Evolutionary conservation across 2,888 invertebrate species (phyloP).

Genomic region (Esperia sulphurella): DNA sequence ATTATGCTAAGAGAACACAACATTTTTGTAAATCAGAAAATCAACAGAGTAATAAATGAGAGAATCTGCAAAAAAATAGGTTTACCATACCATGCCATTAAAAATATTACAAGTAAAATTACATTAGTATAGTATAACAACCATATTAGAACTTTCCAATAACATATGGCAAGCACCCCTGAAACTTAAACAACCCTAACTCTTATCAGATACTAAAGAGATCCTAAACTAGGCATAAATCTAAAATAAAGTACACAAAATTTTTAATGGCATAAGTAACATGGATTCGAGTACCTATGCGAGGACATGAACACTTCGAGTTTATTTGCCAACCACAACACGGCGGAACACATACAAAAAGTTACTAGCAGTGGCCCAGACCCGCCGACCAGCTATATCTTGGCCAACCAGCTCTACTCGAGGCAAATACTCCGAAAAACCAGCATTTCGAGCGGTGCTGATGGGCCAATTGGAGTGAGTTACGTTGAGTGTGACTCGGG

Average conservation of each 20-base stretch:
- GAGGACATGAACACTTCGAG: not conserved
- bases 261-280: constrained; percentile 32
- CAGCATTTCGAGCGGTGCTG: too few species aligned
- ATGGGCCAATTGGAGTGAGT: not conserved
- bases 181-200: constrained; percentile 18
- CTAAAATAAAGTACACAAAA: constrained; percentile 8
- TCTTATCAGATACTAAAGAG: constrained; percentile 14
- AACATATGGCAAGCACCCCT: constrained; percentile 23
- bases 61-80: constrained; percentile 22
- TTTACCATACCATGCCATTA: constrained; percentile 30
- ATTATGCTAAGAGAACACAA: constrained; percentile 23
- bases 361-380: too few species aligned
- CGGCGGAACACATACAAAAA: not conserved
- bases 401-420: too few species aligned
- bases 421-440: too few species aligned
- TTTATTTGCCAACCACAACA: not conserved
- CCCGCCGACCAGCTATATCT: too few species aligned
- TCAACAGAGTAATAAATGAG: constrained; percentile 9
- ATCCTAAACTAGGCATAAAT: constrained; percentile 4
- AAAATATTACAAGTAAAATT: constrained; percentile 26
- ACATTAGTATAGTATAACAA: constrained; percentile 21
- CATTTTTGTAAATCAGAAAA: constrained; percentile 11
- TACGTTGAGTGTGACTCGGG: not conserved
- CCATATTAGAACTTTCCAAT: constrained; percentile 15
- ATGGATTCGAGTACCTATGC: not conserved